Evolutionary conservation across 2,113 vertebrate genomes (phyloP), one percentile per base, ranked within the genome.

Genomic region (Nycticebus coucang): DNA sequence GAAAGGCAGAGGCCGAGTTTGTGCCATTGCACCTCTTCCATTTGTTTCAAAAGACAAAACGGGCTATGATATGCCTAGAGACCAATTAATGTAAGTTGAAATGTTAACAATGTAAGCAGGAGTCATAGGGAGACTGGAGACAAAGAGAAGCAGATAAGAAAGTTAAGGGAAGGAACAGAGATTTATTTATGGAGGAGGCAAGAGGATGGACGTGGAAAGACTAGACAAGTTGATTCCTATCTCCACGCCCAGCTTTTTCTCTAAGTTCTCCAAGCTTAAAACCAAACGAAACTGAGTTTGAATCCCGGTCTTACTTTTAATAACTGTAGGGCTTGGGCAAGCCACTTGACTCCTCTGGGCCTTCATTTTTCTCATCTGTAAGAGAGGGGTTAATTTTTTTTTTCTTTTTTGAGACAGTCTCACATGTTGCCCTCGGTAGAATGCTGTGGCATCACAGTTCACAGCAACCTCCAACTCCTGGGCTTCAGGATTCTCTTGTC

Each of bases 1-100:
- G 4, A 79, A 69, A 87, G 37, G 6, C 85, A 96, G 24, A 74
- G 66, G 37, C 26, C 77, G 45, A 82, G 12, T 86, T 64, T 87
- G 82, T 85, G 64, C 55, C 66, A 33, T 7, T 91, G 90, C 85
- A 81, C 6, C 18, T 89, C 30, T 84, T 85, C 17, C 59, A 22
- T 62, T 84, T 85, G 57, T 53, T 74, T 89, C 90, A 50, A 80
- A 83, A 89, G 45, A 30, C 37, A 97, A 92, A 92, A 72, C 33
- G 3, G 30, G 4, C 6, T 90, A 30, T 74, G 69, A 75, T 66
- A 62, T 45, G 45, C 1, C 7, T 69, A 66, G 11, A 59, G 37
- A 87, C 22, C 79, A 91, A 37, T 91, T 69, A 69, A 64, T 37
- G 68, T 28, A 57, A 14, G 7, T 53, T 85, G 82, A 92, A 95